These are phyloP conservation scores for Malachius bipustulatus DNA, from an alignment of 2,888 invertebrate species.

Conservation along the genomic window DNA sequence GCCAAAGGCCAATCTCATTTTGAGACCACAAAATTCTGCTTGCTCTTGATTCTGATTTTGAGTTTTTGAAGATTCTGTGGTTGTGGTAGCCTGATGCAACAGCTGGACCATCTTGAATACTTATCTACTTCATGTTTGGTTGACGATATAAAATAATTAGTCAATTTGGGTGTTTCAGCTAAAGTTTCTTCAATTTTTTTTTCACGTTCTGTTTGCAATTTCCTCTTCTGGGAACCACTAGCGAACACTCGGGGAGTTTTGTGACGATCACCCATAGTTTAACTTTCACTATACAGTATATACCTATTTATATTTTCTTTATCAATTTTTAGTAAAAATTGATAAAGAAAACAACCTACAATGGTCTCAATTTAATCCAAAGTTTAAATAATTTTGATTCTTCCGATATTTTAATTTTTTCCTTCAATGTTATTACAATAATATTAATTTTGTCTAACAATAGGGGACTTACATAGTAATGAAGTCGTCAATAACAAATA, in stretches of 20 bases:
- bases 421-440: too few relatives aligned
- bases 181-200: constrained; percentile 1
- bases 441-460: too few relatives aligned
- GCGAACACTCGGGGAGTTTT: constrained; percentile 1
- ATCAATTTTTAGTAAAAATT: too few relatives aligned
- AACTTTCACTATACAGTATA: too few relatives aligned
- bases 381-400: too few relatives aligned
- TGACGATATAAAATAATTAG: background rate
- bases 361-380: too few relatives aligned
- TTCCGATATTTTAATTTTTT: too few relatives aligned
- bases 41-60: constrained; percentile 4
- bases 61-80: constrained; percentile 7
- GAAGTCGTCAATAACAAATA: too few relatives aligned
- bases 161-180: constrained; percentile 4
- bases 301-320: too few relatives aligned
- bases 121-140: constrained; percentile 3
- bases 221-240: constrained; percentile 2
- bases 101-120: constrained; percentile 7
- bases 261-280: constrained; percentile 1
- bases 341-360: too few relatives aligned
- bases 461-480: too few relatives aligned
- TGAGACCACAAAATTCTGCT: constrained; percentile 6
- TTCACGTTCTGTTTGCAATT: constrained; percentile 2
- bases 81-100: constrained; percentile 7
- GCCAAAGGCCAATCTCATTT: constrained; percentile 8